A percentile compares a stretch with the other conserved stretches of the same genome.
Conservation (phyloP, 2,888 invertebrate genomes). For the Mactromeris polynyma region DNA sequence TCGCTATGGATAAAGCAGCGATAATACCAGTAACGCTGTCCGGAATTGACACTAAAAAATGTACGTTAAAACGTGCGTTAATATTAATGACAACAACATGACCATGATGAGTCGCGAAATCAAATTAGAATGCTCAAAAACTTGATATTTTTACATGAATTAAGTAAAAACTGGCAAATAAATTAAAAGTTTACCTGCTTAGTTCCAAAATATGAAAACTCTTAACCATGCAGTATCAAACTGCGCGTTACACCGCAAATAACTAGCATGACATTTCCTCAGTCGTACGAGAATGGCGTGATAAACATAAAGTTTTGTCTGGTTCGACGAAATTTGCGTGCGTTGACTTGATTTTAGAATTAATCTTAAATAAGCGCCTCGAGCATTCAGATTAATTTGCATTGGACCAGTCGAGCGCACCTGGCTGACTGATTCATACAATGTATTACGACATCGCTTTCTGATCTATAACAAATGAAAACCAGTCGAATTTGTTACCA, state of each 20-base stretch:
- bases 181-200: background rate
- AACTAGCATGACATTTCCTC: constrained; percentile 29
- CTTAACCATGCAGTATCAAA: background rate
- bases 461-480: background rate
- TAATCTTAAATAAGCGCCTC: background rate
- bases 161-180: background rate
- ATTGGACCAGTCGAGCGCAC: constrained; percentile 33
- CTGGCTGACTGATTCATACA: constrained; percentile 39
- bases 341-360: background rate
- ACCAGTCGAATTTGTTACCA: constrained; percentile 61
- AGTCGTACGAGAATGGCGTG: constrained; percentile 55
- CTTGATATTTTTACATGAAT: background rate
- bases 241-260: background rate
- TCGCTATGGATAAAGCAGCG: too few relatives aligned
- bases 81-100: background rate
- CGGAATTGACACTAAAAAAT: too few relatives aligned
- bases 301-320: constrained; percentile 39
- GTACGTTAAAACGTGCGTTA: background rate
- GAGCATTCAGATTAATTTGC: background rate
- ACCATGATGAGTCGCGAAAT: background rate
- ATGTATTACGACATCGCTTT: background rate
- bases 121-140: background rate
- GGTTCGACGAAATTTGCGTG: background rate
- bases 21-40: too few relatives aligned
- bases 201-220: background rate